Base-by-base conservation (phyloP, 2,797 vertebrate species). In the Mus caroli region DNA sequence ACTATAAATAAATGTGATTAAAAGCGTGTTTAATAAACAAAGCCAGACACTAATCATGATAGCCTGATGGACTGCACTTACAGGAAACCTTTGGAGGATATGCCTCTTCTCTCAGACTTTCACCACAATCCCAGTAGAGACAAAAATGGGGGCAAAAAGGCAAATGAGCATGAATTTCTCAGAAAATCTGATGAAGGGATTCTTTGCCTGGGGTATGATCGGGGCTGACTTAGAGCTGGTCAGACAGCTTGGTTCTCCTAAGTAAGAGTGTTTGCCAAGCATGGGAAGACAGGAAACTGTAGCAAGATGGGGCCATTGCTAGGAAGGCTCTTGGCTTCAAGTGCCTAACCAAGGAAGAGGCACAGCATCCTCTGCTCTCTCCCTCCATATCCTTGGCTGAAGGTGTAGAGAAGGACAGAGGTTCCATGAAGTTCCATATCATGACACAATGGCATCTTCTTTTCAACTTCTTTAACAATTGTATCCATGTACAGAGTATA, bases 341-440 rank as follows among this genome's bases (percentile, higher is more conserved):
- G 1, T 2, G 2, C 14, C 7, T 37, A 22, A 22, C 10, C 10
- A 11, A 88, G 82, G 69, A 14, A 1, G 0, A 13, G 43, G 1
- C 5, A 0, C 3, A n/a, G 26, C 11, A 3, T 5, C 3, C 46
- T 19, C 28, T 20, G n/a, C 14, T 13, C 7, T 58, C 22, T 52
- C 12, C 22, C 19, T 34, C 85, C 20, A 0, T 24, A 12, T 12
- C 31, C 52, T 46, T 1, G 3, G 34, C 67, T 37, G n/a, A 71
- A 8, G 34, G 34, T 69, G 67, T n/a, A 69, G 12, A 19, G 67
- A 73, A 83, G 56, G 15, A 1, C 24, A 28, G 8, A 4, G 3
- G 22, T 12, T 1, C 37, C 43, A 26, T 50, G 1, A n/a, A 34
- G 3, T 13, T 19, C 84, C 6, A 26, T 58, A 50, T 22, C 26